These are phyloP conservation scores for Sebastes itinus DNA, from an alignment of 2,797 vertebrate species.

Conservation along the genomic window DNA sequence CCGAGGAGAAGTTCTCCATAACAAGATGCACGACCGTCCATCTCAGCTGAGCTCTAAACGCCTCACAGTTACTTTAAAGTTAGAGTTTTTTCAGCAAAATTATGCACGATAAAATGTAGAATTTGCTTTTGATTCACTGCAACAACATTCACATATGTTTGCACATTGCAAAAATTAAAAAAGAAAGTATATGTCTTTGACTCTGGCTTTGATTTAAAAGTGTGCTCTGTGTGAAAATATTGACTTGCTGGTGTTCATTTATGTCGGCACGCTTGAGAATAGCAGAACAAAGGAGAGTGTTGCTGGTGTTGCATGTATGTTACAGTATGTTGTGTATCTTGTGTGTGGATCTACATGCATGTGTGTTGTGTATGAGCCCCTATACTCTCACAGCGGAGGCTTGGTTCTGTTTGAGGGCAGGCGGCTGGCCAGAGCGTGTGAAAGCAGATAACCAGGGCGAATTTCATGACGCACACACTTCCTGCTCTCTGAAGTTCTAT, in stretches of 20 bases:
- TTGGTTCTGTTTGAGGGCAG: conserved; percentile 56
- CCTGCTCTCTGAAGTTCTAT: conserved; percentile 81
- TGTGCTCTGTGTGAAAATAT: conserved; percentile 32
- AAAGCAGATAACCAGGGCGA: conserved; percentile 78
- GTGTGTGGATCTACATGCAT: not conserved
- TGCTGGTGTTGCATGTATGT: conserved; percentile 1
- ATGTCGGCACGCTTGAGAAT: not conserved
- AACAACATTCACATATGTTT: conserved; percentile 6
- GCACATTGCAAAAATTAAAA: not conserved
- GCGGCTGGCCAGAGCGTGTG: conserved; percentile 76
- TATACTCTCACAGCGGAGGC: conserved; percentile 40
- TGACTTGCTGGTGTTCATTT: conserved; percentile 19
- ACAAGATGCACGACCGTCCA: conserved; percentile 41
- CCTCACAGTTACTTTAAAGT: not conserved
- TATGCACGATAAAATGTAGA: not conserved
- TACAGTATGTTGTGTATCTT: conserved; percentile 1
- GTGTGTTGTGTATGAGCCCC: conserved; percentile 26
- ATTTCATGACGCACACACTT: conserved; percentile 81
- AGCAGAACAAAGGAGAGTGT: not conserved
- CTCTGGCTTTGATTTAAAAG: conserved; percentile 6
- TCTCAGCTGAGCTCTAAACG: not conserved
- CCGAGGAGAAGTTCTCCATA: conserved; percentile 48
- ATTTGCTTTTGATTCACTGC: not conserved
- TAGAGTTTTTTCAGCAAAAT: not conserved
- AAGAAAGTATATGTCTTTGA: not conserved